These are phyloP conservation scores for Hipparchia semele DNA, from an alignment of 2,888 invertebrate genomes.

Conservation along the genomic window DNA sequence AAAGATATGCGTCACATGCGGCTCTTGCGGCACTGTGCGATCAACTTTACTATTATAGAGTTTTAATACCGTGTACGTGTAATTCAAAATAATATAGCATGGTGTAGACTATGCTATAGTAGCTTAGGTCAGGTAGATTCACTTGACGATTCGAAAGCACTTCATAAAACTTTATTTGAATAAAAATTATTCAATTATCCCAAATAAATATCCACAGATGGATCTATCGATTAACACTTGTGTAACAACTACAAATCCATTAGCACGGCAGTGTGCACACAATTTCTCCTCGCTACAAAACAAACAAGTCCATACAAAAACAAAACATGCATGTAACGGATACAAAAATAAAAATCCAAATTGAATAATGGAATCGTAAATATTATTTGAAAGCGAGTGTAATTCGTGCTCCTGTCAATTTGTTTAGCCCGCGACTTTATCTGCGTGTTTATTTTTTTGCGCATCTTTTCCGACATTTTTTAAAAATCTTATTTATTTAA, in stretches of 20 bases:
- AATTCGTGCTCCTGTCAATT: neutral
- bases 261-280: neutral
- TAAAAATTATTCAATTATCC: too few species aligned
- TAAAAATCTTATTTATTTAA: too few species aligned
- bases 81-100: too few species aligned
- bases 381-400: slow-evolving; percentile 9
- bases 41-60: neutral
- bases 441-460: too few species aligned
- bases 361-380: slow-evolving; percentile 11
- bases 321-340: neutral
- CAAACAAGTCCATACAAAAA: neutral
- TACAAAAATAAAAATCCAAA: slow-evolving; percentile 6
- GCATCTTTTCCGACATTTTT: too few species aligned
- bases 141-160: too few species aligned
- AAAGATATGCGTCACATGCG: neutral
- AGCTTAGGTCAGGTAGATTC: too few species aligned
- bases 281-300: neutral
- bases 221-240: too few species aligned
- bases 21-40: neutral
- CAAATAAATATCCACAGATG: too few species aligned
- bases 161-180: too few species aligned
- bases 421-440: neutral
- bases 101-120: too few species aligned
- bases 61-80: neutral
- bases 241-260: too few species aligned